Evolutionary conservation across 2,888 invertebrate genomes (phyloP).

Genomic region (Hypomecis punctinalis): DNA sequence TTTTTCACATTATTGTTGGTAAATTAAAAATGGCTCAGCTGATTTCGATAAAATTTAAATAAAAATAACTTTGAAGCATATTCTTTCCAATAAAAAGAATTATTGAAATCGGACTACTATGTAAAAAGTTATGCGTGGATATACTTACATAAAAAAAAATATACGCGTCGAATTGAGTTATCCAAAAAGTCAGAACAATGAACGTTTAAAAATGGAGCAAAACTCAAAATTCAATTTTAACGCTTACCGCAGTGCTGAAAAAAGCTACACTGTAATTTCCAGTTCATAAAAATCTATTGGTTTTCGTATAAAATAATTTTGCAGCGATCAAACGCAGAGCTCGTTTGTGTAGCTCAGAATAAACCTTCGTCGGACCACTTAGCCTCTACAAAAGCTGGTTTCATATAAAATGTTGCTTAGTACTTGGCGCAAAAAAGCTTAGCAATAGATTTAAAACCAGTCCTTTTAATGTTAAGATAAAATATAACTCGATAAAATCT

Average conservation of each 20-base stretch:
- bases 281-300: constrained; percentile 19
- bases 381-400: constrained; percentile 49
- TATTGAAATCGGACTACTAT: no score
- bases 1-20: no score
- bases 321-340: constrained; percentile 43
- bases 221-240: neutral
- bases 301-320: constrained; percentile 34
- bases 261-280: constrained; percentile 7
- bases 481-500: neutral
- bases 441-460: neutral
- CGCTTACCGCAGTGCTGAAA: constrained; percentile 1
- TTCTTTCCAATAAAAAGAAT: no score
- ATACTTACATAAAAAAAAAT: no score
- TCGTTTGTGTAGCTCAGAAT: constrained; percentile 46
- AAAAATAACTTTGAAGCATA: no score
- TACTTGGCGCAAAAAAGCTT: constrained; percentile 39
- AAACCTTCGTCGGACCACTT: constrained; percentile 53
- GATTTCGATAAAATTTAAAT: no score
- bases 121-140: no score
- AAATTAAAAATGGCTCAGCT: no score
- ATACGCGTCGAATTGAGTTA: no score
- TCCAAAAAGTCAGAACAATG: no score
- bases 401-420: constrained; percentile 52
- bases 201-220: no score
- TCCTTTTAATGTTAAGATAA: constrained; percentile 1